These are phyloP conservation scores for Parasteatoda tepidariorum DNA, from an alignment of 1,140 invertebrate species.

Conservation along the genomic window DNA sequence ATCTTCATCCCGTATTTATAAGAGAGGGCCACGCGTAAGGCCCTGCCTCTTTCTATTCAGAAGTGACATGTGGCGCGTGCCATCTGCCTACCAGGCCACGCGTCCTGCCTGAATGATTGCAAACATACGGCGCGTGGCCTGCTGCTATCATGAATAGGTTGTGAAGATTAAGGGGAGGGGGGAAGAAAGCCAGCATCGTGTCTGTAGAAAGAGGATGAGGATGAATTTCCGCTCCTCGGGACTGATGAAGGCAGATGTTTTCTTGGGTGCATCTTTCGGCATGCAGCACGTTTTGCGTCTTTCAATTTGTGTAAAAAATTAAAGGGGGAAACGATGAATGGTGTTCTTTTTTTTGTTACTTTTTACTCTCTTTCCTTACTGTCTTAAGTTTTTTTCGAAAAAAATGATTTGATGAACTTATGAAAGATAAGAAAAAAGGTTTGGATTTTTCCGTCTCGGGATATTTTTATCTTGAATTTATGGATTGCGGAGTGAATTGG, in stretches of 20 bases:
- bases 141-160: slow-evolving; percentile 16
- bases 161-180: not conserved
- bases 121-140: slow-evolving; percentile 59
- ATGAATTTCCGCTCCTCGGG: not conserved
- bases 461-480: no score
- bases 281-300: not conserved
- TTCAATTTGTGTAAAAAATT: not conserved
- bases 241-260: slow-evolving; percentile 1
- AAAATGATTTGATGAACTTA: not conserved
- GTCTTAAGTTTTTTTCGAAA: not conserved
- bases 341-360: no score
- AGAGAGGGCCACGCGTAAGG: slow-evolving; percentile 30
- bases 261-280: not conserved
- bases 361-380: not conserved
- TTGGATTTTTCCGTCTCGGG: not conserved
- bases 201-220: not conserved
- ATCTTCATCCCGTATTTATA: slow-evolving; percentile 16
- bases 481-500: no score
- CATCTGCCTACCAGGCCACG: slow-evolving; percentile 53
- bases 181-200: slow-evolving; percentile 4
- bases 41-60: slow-evolving; percentile 39
- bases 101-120: slow-evolving; percentile 44
- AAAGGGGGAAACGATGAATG: not conserved
- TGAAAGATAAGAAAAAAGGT: not conserved
- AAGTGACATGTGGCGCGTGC: slow-evolving; percentile 56